Evolutionary conservation across 2,113 vertebrate genomes (phyloP).

Genomic region (Etheostoma cragini): DNA sequence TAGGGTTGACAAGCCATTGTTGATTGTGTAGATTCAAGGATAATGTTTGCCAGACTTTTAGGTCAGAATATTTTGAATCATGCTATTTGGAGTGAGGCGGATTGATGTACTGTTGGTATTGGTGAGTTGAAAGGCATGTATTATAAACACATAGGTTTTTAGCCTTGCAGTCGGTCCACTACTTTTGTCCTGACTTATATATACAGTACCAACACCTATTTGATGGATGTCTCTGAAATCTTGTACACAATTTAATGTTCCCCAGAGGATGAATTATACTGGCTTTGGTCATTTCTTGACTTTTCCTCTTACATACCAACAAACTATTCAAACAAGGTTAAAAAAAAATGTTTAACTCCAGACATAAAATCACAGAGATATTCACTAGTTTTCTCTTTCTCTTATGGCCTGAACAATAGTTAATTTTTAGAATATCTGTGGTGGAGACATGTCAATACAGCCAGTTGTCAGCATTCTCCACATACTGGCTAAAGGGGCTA

Average conservation of each 20-base stretch:
- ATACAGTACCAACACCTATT: not conserved
- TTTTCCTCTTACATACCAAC: not conserved
- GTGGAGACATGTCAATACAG: constrained; percentile 17
- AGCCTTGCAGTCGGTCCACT: not conserved
- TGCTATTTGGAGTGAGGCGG: constrained; percentile 8
- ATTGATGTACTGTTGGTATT: constrained; percentile 8
- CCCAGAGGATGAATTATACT: not conserved
- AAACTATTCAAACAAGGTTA: constrained; percentile 7
- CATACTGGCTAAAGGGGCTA: constrained; percentile 25
- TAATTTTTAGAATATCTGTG: constrained; percentile 48
- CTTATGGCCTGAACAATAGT: constrained; percentile 27
- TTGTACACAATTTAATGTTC: not conserved
- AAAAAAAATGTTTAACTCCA: not conserved
- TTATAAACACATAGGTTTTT: not conserved
- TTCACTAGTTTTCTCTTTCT: constrained; percentile 24
- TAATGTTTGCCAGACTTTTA: constrained; percentile 74
- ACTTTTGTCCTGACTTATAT: constrained; percentile 1
- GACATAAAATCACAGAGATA: constrained; percentile 1
- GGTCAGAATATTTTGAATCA: constrained; percentile 65
- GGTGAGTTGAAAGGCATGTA: not conserved
- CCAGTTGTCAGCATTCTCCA: constrained; percentile 12
- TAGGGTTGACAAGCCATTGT: constrained; percentile 57
- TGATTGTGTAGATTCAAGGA: constrained; percentile 60
- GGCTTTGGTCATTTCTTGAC: not conserved
- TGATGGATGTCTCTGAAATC: fast-evolving